Evolutionary conservation across 35 echinoderm and acorn worm species (phyloP), one percentile per base, ranked within the genome.

Genomic region (Eucidaris tribuloides): DNA sequence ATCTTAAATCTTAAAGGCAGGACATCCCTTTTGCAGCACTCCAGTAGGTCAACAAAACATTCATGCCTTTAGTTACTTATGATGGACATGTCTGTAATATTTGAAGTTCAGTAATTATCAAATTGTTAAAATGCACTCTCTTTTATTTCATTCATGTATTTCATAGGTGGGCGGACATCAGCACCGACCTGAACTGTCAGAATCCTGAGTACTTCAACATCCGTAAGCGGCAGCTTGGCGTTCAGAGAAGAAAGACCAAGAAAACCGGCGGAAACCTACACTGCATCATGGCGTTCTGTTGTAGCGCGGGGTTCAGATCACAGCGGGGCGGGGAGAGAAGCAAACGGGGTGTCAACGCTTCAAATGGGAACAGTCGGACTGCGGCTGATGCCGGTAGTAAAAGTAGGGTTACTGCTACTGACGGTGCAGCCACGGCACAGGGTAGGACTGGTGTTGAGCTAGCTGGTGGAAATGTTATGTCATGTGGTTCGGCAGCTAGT

Each of bases 181-280:
- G 65, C 22, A 84, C 66, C 1, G 91, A 93, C 52, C 33, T 93
- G 1, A 88, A 83, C 54, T 84, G 80, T 29, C 86, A 93, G 76
- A 89, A 43, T 50, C 91, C 91, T 23, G 66, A 93, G 19, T 93
- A 65, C 49, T 34, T 93, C 4, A 93, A 93, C 81, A 93, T 93
- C 58, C 86, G 91, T 24, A 93, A 93, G 34, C 65, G 83, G 17
- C 85, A 88, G 29, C 80, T 93, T 23, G 91, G 91, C 37, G 65
- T 78, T 20, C 91, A 93, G 36, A 81, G 25, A 3, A 58, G 91
- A 41, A 79, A 86, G 55, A 93, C 91, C 17, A 93, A 93, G 61
- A 84, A 78, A 30, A 66, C 71, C 0, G 91, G 91, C 3, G 91
- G 91, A 1, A 93, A 93, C 58, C 71, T 93, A 3, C 91, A 88